A percentile compares a stretch with the other conserved stretches of the same genome.
These are phyloP conservation scores for Anguilla marmorata DNA, from an alignment of 2,797 vertebrate species.

Conservation along the genomic window DNA sequence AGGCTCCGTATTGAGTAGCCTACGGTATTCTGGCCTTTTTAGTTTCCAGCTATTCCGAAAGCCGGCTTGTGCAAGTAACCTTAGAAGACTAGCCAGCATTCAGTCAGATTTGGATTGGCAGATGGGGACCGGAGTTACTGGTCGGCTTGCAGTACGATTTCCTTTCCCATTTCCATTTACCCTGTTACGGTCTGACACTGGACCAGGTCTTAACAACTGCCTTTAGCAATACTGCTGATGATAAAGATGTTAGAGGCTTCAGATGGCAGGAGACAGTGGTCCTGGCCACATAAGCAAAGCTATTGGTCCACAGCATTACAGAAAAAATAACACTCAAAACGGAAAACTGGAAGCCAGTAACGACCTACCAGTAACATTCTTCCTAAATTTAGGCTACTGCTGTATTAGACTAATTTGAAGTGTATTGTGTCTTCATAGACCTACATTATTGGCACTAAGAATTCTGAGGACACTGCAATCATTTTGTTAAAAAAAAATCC, in stretches of 20 bases:
- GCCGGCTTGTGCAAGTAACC: no score
- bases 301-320: neutral
- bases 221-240: neutral
- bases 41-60: no score
- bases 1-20: no score
- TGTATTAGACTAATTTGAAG: neutral
- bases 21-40: no score
- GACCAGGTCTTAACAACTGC: no score
- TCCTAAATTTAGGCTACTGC: no score
- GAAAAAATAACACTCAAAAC: neutral
- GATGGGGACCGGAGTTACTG: no score
- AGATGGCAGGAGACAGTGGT: neutral
- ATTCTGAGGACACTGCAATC: neutral
- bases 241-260: neutral
- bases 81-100: no score
- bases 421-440: neutral
- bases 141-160: no score
- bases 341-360: neutral
- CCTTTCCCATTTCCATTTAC: no score
- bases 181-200: no score
- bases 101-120: no score
- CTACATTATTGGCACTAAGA: neutral
- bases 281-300: neutral
- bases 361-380: neutral
- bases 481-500: neutral